Conservation (phyloP, 2,113 vertebrate genomes). For the Chrysochloris asiatica region DNA sequence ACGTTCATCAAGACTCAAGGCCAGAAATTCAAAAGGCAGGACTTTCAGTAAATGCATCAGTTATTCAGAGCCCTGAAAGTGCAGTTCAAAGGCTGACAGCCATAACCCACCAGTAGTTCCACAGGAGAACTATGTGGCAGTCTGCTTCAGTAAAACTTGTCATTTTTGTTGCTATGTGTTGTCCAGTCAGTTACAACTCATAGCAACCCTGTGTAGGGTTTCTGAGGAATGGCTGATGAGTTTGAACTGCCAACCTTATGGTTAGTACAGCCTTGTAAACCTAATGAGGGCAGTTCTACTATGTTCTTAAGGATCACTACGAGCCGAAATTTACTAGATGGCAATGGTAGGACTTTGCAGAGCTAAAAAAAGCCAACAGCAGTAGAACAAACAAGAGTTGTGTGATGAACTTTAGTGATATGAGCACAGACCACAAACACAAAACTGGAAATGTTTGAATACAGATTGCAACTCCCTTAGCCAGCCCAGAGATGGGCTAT, state of each 20-base stretch:
- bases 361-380: neutral
- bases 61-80: neutral
- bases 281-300: neutral
- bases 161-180: too few species aligned
- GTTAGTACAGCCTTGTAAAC: neutral
- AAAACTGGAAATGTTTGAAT: neutral
- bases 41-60: neutral
- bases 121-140: neutral
- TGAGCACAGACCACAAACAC: neutral
- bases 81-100: fast-evolving
- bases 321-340: neutral
- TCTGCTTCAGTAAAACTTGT: neutral
- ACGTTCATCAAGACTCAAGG: neutral
- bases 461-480: neutral
- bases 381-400: neutral
- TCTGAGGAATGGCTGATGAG: too few species aligned
- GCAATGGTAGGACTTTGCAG: neutral
- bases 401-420: neutral
- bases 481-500: too few species aligned
- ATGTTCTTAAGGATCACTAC: neutral
- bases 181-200: too few species aligned
- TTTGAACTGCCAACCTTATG: too few species aligned
- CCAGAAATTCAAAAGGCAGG: neutral
- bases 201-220: too few species aligned
- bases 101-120: neutral